phyloP scores from a whole-genome alignment of 2,888 invertebrate species.

The Nemoura dubitans region DNA sequence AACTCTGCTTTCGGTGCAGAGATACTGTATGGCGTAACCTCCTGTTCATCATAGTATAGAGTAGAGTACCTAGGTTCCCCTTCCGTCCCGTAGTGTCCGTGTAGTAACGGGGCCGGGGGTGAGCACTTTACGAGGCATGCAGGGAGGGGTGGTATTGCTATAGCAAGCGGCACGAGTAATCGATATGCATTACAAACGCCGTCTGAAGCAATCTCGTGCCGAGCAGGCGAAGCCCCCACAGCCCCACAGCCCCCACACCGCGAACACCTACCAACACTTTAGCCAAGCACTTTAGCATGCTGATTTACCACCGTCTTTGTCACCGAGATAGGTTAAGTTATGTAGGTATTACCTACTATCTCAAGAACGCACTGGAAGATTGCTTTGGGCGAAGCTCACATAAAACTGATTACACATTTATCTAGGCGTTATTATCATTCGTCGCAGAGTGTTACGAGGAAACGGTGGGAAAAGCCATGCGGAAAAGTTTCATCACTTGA shows the following conservation, averaged over 20 bases:
- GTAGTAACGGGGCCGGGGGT: neutral
- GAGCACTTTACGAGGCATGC: neutral
- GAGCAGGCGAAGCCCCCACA: neutral
- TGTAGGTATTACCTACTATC: neutral
- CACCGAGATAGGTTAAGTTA: neutral
- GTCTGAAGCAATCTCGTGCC: constrained; percentile 4
- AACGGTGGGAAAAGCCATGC: neutral
- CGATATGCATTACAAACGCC: neutral
- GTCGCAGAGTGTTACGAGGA: neutral
- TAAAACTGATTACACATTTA: neutral
- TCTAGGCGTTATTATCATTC: neutral
- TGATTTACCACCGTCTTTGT: constrained; percentile 7
- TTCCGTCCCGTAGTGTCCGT: neutral
- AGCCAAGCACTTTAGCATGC: constrained; percentile 5
- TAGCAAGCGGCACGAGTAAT: neutral
- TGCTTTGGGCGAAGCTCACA: neutral
- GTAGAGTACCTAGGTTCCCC: neutral
- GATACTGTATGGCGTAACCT: neutral
- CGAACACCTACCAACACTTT: constrained; percentile 1
- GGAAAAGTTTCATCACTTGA: no score
- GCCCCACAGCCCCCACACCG: neutral
- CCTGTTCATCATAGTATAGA: neutral
- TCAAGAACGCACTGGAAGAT: neutral
- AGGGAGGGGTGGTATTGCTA: neutral
- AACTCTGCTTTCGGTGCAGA: neutral